These are phyloP conservation scores for Aphelinus atriplicis DNA, from an alignment of 1,140 invertebrate genomes.

Conservation along the genomic window DNA sequence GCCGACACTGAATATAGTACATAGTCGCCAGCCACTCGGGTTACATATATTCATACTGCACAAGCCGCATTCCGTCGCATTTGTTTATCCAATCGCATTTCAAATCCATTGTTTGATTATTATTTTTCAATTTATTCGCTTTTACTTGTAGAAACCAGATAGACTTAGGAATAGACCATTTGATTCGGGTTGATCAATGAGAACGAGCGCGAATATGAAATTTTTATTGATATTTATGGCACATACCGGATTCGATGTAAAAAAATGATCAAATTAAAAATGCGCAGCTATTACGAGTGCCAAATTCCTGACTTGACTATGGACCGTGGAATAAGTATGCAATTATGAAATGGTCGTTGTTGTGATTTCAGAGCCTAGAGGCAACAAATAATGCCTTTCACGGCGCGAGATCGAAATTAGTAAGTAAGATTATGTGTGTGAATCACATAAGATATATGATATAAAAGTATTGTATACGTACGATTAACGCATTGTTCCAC, in stretches of 20 bases:
- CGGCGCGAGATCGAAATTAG: slow-evolving; percentile 67
- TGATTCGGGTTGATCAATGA: background rate
- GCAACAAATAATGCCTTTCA: slow-evolving; percentile 69
- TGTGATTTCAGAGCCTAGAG: slow-evolving; percentile 69
- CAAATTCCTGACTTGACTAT: slow-evolving; percentile 34
- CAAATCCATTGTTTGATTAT: too few relatives aligned
- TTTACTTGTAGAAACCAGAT: background rate
- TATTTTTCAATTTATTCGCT: too few relatives aligned
- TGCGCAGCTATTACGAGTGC: background rate
- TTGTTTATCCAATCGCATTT: too few relatives aligned
- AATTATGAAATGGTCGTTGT: slow-evolving; percentile 55
- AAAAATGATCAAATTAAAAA: background rate
- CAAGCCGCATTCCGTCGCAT: too few relatives aligned
- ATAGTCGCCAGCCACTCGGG: too few relatives aligned
- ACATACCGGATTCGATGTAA: background rate
- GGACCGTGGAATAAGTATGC: slow-evolving; percentile 14
- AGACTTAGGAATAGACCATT: background rate
- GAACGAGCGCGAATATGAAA: background rate
- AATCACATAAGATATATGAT: slow-evolving; percentile 56
- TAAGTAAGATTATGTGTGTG: slow-evolving; percentile 66
- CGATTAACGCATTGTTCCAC: too few relatives aligned
- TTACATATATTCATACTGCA: too few relatives aligned
- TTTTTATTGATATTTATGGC: background rate
- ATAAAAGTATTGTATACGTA: too few relatives aligned
- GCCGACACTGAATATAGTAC: too few relatives aligned